Conservation (phyloP, 1,140 invertebrate genomes). For the Drepana arcuata region DNA sequence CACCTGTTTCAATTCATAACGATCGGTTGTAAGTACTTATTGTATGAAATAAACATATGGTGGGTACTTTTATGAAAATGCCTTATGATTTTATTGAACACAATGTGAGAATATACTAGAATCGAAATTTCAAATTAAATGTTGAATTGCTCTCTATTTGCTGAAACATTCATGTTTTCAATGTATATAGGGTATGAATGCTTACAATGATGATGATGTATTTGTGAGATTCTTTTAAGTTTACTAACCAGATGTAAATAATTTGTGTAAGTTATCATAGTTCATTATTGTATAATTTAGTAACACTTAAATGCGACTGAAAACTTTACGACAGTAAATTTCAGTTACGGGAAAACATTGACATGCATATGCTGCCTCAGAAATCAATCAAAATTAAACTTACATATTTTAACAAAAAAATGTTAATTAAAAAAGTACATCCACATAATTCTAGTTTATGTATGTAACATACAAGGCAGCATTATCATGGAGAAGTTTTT, state of each 20-base stretch:
- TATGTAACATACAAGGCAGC: not conserved
- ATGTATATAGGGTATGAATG: slow-evolving; percentile 55
- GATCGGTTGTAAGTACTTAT: not conserved
- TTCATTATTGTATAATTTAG: slow-evolving; percentile 32
- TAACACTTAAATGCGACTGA: slow-evolving; percentile 34
- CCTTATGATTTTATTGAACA: not conserved
- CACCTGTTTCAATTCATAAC: not conserved
- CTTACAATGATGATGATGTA: slow-evolving; percentile 41
- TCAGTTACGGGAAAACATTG: not conserved
- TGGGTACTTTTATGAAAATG: not conserved
- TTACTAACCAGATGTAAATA: slow-evolving; percentile 48
- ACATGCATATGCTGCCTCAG: too few relatives aligned
- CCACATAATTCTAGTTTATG: not conserved
- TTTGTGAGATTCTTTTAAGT: slow-evolving; percentile 43
- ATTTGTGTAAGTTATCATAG: slow-evolving; percentile 45
- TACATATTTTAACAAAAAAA: not conserved
- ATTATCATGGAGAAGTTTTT: not conserved
- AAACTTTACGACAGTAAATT: slow-evolving; percentile 13
- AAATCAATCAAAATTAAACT: not conserved
- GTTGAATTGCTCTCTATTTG: slow-evolving; percentile 13
- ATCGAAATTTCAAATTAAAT: slow-evolving; percentile 1
- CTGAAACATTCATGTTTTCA: slow-evolving; percentile 20
- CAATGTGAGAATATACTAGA: not conserved
- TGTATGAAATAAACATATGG: not conserved
- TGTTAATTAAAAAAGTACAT: not conserved